Evolutionary conservation across 2,797 vertebrate species (phyloP).

Genomic region (Oophaga sylvatica): DNA sequence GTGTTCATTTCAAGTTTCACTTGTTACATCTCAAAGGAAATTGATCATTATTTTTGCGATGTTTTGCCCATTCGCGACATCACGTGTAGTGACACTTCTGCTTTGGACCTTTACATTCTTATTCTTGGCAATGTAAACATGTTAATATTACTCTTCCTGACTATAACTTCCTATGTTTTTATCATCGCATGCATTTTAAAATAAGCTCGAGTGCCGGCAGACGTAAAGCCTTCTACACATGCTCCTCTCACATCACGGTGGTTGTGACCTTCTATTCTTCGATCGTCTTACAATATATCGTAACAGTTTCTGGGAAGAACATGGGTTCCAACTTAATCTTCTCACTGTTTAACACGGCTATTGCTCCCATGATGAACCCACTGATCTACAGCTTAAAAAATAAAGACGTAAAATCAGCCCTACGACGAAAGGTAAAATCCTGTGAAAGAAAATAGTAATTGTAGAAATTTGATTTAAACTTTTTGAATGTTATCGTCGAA

Average conservation of each 20-base stretch:
- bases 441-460: no score
- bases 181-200: neutral
- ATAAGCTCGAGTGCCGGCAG: neutral
- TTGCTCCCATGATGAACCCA: neutral
- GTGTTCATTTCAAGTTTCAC: neutral
- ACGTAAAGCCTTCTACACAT: neutral
- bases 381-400: slow-evolving; percentile 5
- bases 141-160: neutral
- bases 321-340: neutral
- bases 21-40: slow-evolving; percentile 4
- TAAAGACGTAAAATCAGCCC: neutral
- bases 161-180: neutral
- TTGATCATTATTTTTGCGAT: neutral
- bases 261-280: neutral
- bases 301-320: neutral
- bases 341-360: neutral
- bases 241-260: neutral
- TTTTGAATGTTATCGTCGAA: no score
- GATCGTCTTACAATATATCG: neutral
- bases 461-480: no score
- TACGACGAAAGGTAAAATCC: neutral
- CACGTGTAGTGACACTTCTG: neutral
- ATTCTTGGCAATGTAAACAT: neutral
- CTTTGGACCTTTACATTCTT: neutral
- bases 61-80: neutral